These are phyloP conservation scores for Silurus aristotelis DNA, from an alignment of 2,797 vertebrate genomes.

Conservation along the genomic window DNA sequence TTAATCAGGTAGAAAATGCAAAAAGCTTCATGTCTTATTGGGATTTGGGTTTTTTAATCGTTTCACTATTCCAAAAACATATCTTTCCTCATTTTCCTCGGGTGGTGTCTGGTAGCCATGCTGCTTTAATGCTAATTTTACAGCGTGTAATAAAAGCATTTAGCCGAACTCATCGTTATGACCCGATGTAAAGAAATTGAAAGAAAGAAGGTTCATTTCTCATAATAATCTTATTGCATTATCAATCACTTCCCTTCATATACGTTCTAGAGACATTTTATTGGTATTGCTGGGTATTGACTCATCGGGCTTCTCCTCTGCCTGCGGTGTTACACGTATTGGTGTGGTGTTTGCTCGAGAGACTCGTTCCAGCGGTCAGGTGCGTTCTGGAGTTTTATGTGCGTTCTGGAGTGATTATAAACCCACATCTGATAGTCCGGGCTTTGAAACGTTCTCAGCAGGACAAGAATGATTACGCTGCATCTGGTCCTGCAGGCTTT, in stretches of 20 bases:
- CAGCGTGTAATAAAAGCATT: not conserved
- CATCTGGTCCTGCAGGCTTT: not conserved
- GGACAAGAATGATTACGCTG: not conserved
- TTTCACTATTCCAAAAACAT: not conserved
- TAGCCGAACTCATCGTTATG: not conserved
- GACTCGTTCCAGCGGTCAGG: not conserved
- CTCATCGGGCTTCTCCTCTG: not conserved
- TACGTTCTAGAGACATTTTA: not conserved
- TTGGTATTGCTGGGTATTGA: not conserved
- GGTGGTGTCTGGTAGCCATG: too few species aligned
- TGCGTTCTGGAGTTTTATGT: too few species aligned
- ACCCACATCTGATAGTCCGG: not conserved
- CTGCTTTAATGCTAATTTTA: not conserved
- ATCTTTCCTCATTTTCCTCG: not conserved
- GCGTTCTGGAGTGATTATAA: slow-evolving; percentile 15
- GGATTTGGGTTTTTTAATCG: not conserved
- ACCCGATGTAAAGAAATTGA: not conserved
- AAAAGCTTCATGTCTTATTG: not conserved
- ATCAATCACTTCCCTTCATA: not conserved
- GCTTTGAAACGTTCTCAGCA: not conserved
- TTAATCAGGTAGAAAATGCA: not conserved
- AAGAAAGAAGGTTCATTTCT: not conserved
- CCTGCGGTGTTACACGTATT: slow-evolving; percentile 1
- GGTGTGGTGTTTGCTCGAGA: not conserved
- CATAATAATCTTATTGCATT: not conserved